These are phyloP conservation scores for Coilia nasus DNA, from an alignment of 2,797 vertebrate species.

Conservation along the genomic window DNA sequence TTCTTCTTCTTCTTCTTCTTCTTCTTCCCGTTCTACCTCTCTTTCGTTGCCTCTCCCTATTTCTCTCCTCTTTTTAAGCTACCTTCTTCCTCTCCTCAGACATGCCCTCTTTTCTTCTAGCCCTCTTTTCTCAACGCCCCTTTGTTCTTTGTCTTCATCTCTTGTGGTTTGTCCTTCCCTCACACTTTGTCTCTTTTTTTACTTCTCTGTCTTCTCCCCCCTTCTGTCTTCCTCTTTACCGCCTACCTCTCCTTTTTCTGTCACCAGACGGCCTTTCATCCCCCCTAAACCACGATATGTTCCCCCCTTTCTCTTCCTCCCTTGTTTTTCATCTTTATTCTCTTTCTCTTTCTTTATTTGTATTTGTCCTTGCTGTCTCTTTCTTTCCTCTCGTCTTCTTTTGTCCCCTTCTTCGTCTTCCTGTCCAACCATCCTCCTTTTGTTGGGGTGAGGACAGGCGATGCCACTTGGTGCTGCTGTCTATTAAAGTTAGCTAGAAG, in stretches of 20 bases:
- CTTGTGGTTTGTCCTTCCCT: too few species aligned
- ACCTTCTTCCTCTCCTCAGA: not conserved
- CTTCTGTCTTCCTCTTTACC: constrained; percentile 36
- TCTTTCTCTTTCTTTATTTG: too few species aligned
- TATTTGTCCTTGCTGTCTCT: too few species aligned
- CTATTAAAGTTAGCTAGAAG: not conserved
- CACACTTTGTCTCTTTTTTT: not conserved
- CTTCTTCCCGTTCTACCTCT: constrained; percentile 4
- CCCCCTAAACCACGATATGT: too few species aligned
- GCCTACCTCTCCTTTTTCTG: constrained; percentile 50
- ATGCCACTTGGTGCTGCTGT: not conserved
- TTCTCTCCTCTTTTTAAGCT: not conserved
- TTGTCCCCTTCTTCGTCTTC: too few species aligned
- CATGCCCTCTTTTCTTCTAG: not conserved
- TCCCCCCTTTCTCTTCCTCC: not conserved
- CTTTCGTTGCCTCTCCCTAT: not conserved
- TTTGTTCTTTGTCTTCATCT: not conserved
- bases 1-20: not conserved
- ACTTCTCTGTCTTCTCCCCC: constrained; percentile 4
- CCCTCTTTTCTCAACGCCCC: not conserved
- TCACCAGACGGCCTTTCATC: constrained; percentile 22
- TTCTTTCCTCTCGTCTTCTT: too few species aligned
- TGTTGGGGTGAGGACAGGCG: not conserved
- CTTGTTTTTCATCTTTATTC: too few species aligned
- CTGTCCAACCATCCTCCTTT: not conserved